These are phyloP conservation scores for Cheilosia variabilis DNA, from an alignment of 2,888 invertebrate species.

Conservation along the genomic window DNA sequence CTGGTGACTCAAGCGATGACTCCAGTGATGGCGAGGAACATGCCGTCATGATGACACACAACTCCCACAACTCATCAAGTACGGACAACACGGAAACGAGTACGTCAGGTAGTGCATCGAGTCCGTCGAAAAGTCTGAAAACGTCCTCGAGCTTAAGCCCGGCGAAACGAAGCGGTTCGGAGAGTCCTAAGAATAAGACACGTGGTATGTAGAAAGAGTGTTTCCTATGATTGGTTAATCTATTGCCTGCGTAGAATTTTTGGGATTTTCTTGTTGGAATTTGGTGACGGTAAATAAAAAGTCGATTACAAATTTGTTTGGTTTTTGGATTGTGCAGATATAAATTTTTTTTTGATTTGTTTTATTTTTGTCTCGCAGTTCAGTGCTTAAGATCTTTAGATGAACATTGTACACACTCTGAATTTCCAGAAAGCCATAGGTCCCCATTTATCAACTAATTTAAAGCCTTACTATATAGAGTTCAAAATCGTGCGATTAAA, in stretches of 20 bases:
- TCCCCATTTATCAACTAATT: too few relatives aligned
- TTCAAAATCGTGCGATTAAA: too few relatives aligned
- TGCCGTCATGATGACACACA: conserved; percentile 83
- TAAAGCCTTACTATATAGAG: too few relatives aligned
- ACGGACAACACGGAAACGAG: conserved; percentile 86
- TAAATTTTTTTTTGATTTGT: neutral
- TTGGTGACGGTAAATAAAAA: conserved; percentile 31
- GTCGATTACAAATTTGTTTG: conserved; percentile 1
- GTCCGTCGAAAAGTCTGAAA: conserved; percentile 93
- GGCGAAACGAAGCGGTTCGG: conserved; percentile 92
- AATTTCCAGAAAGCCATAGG: too few relatives aligned
- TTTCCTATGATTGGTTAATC: conserved; percentile 5
- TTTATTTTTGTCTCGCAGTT: neutral
- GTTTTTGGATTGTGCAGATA: neutral
- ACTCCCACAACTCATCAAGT: conserved; percentile 84
- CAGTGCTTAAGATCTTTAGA: too few relatives aligned
- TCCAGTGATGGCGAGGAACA: conserved; percentile 95
- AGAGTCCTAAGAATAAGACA: conserved; percentile 91
- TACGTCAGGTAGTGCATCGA: conserved; percentile 88
- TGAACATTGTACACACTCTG: too few relatives aligned
- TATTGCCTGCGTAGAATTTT: conserved; percentile 55
- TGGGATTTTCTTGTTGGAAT: conserved; percentile 53
- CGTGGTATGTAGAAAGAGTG: conserved; percentile 86
- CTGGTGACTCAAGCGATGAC: conserved; percentile 97
- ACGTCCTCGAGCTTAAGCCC: conserved; percentile 94